Conservation (phyloP, 2,113 vertebrate genomes). For the Zootoca vivipara region DNA sequence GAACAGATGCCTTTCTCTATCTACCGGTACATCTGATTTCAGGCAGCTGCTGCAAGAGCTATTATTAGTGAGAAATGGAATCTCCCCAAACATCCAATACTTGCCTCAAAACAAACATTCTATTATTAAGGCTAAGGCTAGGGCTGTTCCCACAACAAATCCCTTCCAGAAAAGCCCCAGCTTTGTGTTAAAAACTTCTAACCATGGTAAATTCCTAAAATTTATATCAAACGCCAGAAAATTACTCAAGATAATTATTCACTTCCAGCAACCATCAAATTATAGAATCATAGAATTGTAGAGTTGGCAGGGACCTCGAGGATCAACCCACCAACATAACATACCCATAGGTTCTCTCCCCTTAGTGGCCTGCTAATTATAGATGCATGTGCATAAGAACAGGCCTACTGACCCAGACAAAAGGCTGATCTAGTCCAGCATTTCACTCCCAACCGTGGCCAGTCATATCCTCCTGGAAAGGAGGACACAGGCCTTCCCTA, state of each 20-base stretch:
- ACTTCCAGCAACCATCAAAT: too few species aligned
- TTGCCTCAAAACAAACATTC: not conserved
- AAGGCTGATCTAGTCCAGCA: not conserved
- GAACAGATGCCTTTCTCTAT: not conserved
- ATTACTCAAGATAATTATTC: too few species aligned
- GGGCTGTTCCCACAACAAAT: slow-evolving; percentile 29
- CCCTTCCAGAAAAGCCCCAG: slow-evolving; percentile 59
- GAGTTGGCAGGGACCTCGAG: too few species aligned
- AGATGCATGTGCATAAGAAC: not conserved
- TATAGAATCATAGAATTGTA: too few species aligned
- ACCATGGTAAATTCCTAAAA: slow-evolving; percentile 48
- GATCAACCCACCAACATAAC: not conserved
- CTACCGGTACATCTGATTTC: not conserved
- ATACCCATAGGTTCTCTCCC: not conserved
- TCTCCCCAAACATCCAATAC: not conserved
- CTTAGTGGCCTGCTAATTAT: not conserved
- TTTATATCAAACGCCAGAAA: not conserved
- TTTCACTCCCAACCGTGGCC: not conserved
- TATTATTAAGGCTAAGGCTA: slow-evolving; percentile 39
- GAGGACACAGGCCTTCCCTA: not conserved
- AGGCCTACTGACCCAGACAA: not conserved
- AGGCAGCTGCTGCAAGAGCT: not conserved
- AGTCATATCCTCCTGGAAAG: not conserved
- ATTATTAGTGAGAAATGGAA: slow-evolving; percentile 17
- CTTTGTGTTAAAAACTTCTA: slow-evolving; percentile 11